phyloP scores from a whole-genome alignment of 2,888 invertebrate species.

The Ophion obscuratus region DNA sequence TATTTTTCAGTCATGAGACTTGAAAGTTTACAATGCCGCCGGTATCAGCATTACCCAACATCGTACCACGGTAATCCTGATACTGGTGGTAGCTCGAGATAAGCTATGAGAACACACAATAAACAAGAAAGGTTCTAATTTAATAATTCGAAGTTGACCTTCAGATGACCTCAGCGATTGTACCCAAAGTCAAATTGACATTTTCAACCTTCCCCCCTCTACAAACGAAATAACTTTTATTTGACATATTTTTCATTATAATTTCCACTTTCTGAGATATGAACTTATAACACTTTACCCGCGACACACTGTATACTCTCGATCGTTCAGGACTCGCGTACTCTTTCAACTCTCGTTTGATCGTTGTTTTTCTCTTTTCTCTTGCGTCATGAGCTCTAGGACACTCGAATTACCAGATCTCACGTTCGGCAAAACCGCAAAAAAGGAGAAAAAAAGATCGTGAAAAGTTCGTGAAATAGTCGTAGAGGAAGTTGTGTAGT shows the following conservation, averaged over 20 bases:
- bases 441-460: slow-evolving; percentile 1
- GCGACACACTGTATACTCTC: background rate
- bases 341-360: background rate
- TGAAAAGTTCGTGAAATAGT: slow-evolving; percentile 26
- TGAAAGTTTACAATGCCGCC: too few relatives aligned
- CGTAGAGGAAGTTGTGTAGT: slow-evolving; percentile 10
- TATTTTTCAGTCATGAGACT: too few relatives aligned
- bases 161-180: background rate
- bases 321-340: background rate
- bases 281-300: background rate
- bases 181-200: background rate
- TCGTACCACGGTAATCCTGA: too few relatives aligned
- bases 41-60: too few relatives aligned
- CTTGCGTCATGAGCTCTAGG: background rate
- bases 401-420: slow-evolving; percentile 13
- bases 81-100: background rate
- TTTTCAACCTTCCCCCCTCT: background rate
- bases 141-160: background rate
- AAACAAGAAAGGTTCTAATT: background rate
- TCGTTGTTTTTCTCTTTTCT: background rate
- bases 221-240: background rate
- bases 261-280: background rate
- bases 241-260: background rate
- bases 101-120: background rate
- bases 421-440: background rate